Conservation (phyloP, 1,140 invertebrate genomes). For the Brachionus calyciflorus region DNA sequence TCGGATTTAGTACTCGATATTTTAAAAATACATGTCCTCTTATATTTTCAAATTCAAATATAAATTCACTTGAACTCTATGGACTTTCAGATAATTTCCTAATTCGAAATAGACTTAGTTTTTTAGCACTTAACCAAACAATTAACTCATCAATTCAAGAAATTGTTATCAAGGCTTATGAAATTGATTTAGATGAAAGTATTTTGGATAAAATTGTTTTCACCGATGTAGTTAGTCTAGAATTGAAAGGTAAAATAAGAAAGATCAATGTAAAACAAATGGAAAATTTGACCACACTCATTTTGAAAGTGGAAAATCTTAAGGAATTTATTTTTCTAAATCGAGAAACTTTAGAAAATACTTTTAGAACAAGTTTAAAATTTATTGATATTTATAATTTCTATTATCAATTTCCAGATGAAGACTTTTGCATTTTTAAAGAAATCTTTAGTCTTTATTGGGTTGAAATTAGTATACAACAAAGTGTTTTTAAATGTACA, state of each 20-base stretch:
- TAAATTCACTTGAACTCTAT: not conserved
- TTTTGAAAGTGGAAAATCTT: not conserved
- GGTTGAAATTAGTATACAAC: not conserved
- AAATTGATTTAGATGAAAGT: not conserved
- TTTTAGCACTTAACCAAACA: not conserved
- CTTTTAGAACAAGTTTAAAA: not conserved
- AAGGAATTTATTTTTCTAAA: not conserved
- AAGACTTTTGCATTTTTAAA: not conserved
- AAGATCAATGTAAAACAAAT: not conserved
- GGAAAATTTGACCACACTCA: not conserved
- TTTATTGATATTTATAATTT: not conserved
- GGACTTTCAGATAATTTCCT: not conserved
- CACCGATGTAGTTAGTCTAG: not conserved
- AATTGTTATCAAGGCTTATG: not conserved
- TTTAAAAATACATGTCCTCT: not conserved
- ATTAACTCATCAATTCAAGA: not conserved
- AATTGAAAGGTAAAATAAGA: not conserved
- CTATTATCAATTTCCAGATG: no score
- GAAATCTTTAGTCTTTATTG: not conserved
- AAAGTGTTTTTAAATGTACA: not conserved
- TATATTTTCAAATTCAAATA: not conserved
- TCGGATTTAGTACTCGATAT: not conserved
- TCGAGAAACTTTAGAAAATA: not conserved
- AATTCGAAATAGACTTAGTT: not conserved
- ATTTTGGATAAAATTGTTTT: not conserved